Evolutionary conservation across 2,113 vertebrate species (phyloP), one percentile per base, ranked within the genome.

Genomic region (Psophia crepitans): DNA sequence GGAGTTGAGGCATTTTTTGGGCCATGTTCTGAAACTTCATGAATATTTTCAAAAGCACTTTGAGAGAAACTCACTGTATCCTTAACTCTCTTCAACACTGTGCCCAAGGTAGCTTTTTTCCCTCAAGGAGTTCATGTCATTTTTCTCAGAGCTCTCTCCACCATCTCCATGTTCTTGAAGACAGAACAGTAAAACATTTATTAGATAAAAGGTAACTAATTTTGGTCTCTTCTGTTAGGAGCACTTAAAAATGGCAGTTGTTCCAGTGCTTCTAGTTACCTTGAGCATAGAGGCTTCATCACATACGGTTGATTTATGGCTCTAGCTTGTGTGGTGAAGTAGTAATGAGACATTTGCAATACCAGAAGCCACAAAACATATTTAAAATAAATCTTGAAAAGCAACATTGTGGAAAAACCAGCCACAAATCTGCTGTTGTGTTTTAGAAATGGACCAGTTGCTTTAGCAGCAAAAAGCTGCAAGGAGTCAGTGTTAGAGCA

Each of bases 51-150:
- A 58, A 87, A 85, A 63, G 71, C 5, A 11, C 1, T 5, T 39
- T 27, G 51, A 81, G 44, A 64, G 84, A 71, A 66, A 22, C 9
- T 24, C 24, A n/a, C 21, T 26, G 16, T 17, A 6, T 28, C 11
- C 33, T 88, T 68, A 74, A 92, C 87, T 11, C 7, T 98, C 98
- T 19, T 81, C 93, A 69, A 48, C 64, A 48, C 49, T 46, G 27
- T 82, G 46, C 26, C 96, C 92, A 49, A 98, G 78, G 27, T 89
- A 78, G 43, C 63, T 28, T 44, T 41, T 93, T 85, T 98, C 97
- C 58, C 66, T 51, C n/a, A 32, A 46, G 57, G 82, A 51, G 24
- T 41, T 65, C 27, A 33, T 2, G 2, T 22, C 33, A 27, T 76
- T 87, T 53, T 51, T 63, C 65, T 87, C 33, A 12, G 48, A 56